A percentile compares a stretch with the other conserved stretches of the same genome.
phyloP scores from a whole-genome alignment of 1,140 invertebrate species.

The Papilio glaucus region DNA sequence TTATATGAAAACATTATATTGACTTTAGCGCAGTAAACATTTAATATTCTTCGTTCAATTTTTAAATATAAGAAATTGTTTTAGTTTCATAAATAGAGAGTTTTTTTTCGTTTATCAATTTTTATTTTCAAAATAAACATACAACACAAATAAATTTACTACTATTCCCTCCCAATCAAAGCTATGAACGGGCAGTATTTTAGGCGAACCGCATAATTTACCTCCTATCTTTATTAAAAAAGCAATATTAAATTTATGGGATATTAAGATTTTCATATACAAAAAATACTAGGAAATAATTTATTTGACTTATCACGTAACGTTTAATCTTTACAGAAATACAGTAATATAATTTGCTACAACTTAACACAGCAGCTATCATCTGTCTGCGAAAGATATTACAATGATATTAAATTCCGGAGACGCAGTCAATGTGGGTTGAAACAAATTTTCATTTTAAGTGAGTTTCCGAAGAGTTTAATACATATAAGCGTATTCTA shows the following conservation, averaged over 20 bases:
- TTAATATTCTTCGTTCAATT: conserved; percentile 12
- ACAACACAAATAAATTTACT: too few relatives aligned
- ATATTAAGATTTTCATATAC: too few relatives aligned
- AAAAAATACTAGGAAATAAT: too few relatives aligned
- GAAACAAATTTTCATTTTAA: neutral
- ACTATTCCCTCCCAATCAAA: too few relatives aligned
- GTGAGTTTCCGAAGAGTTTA: neutral
- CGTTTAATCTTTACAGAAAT: too few relatives aligned
- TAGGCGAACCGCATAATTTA: too few relatives aligned
- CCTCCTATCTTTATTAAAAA: too few relatives aligned
- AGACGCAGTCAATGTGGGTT: neutral
- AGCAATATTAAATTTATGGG: too few relatives aligned
- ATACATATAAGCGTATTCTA: neutral
- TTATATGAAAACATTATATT: conserved; percentile 22
- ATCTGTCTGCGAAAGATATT: neutral
- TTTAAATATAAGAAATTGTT: neutral
- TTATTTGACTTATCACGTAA: too few relatives aligned
- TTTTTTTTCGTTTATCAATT: neutral
- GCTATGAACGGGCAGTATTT: too few relatives aligned
- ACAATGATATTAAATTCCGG: neutral
- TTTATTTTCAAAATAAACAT: too few relatives aligned
- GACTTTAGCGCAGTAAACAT: conserved; percentile 14
- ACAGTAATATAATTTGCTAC: too few relatives aligned
- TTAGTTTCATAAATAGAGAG: neutral
- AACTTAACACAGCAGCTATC: neutral